These are phyloP conservation scores for Jordanella pulchra DNA, from an alignment of 2,797 vertebrate species.

Conservation along the genomic window DNA sequence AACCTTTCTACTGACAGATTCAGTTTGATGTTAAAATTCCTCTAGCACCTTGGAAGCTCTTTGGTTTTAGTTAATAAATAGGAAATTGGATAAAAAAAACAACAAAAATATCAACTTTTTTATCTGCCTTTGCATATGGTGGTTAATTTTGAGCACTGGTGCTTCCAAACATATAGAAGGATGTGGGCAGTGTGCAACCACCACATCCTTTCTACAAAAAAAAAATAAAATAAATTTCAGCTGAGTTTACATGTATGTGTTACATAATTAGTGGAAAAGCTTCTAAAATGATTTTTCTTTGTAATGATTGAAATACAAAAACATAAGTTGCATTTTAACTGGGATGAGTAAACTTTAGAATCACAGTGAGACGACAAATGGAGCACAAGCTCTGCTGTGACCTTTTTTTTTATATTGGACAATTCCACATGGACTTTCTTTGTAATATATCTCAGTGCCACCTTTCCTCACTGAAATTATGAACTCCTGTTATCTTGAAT, in stretches of 20 bases:
- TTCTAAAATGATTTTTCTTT: neutral
- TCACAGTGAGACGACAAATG: neutral
- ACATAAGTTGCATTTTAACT: neutral
- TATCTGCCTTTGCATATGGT: neutral
- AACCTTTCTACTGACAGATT: neutral
- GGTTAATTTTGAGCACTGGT: neutral
- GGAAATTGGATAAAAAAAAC: too few relatives aligned
- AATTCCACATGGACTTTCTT: neutral
- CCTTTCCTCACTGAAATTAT: constrained; percentile 9
- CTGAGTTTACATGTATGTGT: too few relatives aligned
- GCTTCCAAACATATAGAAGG: neutral
- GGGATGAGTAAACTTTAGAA: neutral
- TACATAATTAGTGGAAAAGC: neutral
- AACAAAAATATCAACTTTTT: too few relatives aligned
- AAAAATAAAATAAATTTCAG: too few relatives aligned
- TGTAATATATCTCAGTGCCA: constrained; percentile 9
- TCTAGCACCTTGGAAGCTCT: neutral
- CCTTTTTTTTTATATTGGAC: neutral
- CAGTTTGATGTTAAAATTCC: neutral
- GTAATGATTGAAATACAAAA: neutral
- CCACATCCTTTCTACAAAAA: neutral
- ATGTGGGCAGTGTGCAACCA: neutral
- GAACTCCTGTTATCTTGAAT: constrained; percentile 16
- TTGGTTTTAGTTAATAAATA: neutral
- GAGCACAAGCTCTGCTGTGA: neutral